Percentiles rank a stretch among this genome's conserved stretches.
Conservation (phyloP, 2,113 vertebrate genomes). For the Machaerirhynchus nigripectus region DNA sequence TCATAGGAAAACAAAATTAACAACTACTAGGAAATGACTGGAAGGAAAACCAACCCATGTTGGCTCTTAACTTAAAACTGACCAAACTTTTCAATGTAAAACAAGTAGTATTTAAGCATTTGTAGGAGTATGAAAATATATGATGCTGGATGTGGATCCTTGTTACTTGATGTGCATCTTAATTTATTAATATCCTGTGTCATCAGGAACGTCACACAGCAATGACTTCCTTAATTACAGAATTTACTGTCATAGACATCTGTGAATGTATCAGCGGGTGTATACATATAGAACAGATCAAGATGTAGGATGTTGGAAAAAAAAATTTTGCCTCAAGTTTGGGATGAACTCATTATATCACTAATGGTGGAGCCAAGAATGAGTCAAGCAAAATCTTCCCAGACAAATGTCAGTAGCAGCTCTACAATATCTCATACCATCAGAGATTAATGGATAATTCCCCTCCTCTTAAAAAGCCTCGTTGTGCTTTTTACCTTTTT, state of each 20-base stretch:
- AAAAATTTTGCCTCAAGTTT: neutral
- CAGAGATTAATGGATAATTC: constrained; percentile 27
- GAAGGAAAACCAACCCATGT: neutral
- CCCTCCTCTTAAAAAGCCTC: constrained; percentile 6
- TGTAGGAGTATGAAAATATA: neutral
- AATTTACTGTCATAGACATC: neutral
- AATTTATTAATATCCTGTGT: neutral
- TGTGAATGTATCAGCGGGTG: neutral
- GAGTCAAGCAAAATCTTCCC: constrained; percentile 12
- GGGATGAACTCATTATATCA: neutral
- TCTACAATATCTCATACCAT: constrained; percentile 5
- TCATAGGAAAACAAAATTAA: neutral
- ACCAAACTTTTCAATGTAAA: too few species aligned
- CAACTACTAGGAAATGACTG: neutral
- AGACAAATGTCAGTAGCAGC: constrained; percentile 1
- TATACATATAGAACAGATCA: neutral
- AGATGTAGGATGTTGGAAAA: neutral
- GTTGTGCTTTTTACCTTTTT: neutral
- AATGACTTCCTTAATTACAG: neutral
- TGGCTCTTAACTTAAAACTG: too few species aligned
- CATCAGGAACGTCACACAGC: neutral
- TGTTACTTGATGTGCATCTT: neutral
- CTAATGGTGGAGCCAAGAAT: neutral
- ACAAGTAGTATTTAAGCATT: neutral
- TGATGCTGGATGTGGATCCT: neutral